These are phyloP conservation scores for Australoheros facetus DNA, from an alignment of 2,797 vertebrate genomes.

Conservation along the genomic window DNA sequence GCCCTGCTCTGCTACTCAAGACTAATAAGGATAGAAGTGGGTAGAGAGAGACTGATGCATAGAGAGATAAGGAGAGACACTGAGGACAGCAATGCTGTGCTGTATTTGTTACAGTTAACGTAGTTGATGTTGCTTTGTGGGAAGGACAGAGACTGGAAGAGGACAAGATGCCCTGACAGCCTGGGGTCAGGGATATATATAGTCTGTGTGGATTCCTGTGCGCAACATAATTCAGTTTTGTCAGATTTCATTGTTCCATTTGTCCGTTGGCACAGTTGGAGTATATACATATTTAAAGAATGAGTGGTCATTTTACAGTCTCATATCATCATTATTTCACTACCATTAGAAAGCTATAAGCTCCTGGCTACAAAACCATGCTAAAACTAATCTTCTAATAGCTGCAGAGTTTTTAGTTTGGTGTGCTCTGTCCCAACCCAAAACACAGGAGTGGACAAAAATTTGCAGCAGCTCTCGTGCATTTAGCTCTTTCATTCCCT, in stretches of 20 bases:
- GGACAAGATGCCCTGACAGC: conserved; percentile 69
- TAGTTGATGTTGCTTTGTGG: conserved; percentile 57
- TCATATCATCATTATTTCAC: conserved; percentile 52
- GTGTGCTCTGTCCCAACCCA: neutral
- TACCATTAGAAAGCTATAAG: conserved; percentile 19
- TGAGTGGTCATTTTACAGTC: conserved; percentile 33
- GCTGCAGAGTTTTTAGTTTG: conserved; percentile 10
- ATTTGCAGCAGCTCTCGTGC: neutral
- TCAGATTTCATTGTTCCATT: conserved; percentile 59
- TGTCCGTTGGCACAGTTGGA: conserved; percentile 38
- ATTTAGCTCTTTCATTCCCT: conserved; percentile 7
- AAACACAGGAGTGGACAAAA: neutral
- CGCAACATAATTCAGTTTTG: conserved; percentile 51
- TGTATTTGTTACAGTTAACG: conserved; percentile 61
- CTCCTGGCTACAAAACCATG: conserved; percentile 1
- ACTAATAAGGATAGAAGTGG: conserved; percentile 11
- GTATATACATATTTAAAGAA: conserved; percentile 49
- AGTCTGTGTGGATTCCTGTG: conserved; percentile 34
- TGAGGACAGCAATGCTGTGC: conserved; percentile 37
- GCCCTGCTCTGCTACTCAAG: neutral
- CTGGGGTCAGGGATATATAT: conserved; percentile 70
- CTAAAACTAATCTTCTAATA: neutral
- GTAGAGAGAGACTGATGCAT: conserved; percentile 12
- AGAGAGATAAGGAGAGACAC: conserved; percentile 22
- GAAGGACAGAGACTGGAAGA: conserved; percentile 67